Evolutionary conservation across 2,888 invertebrate genomes (phyloP).

Genomic region (Plagodis pulveraria): DNA sequence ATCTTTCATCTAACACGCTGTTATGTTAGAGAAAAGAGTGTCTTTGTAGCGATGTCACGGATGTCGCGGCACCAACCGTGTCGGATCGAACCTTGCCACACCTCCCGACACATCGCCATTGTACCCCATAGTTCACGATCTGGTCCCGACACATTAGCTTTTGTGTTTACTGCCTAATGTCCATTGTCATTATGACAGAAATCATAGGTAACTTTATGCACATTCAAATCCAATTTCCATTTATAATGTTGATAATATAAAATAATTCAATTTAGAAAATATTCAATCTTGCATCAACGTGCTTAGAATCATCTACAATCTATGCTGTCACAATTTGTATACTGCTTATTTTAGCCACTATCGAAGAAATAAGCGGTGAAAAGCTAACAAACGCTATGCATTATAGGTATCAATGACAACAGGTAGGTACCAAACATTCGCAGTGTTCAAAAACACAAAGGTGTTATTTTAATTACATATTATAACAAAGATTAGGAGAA

Average conservation of each 20-base stretch:
- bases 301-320: too few species aligned
- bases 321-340: too few species aligned
- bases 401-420: too few species aligned
- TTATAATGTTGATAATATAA: not conserved
- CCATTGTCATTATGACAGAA: slow-evolving; percentile 52
- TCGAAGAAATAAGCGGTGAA: too few species aligned
- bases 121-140: slow-evolving; percentile 45
- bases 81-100: slow-evolving; percentile 55
- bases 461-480: slow-evolving; percentile 23
- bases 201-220: slow-evolving; percentile 33
- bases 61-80: slow-evolving; percentile 45
- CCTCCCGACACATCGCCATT: slow-evolving; percentile 48
- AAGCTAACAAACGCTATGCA: too few species aligned
- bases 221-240: slow-evolving; percentile 38
- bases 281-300: too few species aligned
- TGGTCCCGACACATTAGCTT: slow-evolving; percentile 59
- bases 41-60: slow-evolving; percentile 65
- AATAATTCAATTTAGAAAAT: too few species aligned
- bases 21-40: slow-evolving; percentile 25
- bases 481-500: slow-evolving; percentile 23
- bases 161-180: slow-evolving; percentile 58
- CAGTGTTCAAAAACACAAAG: slow-evolving; percentile 12
- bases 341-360: too few species aligned
- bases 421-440: too few species aligned
- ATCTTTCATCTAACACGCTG: slow-evolving; percentile 61